Evolutionary conservation across 2,797 vertebrate genomes (phyloP).

Genomic region (Sylvia borin): DNA sequence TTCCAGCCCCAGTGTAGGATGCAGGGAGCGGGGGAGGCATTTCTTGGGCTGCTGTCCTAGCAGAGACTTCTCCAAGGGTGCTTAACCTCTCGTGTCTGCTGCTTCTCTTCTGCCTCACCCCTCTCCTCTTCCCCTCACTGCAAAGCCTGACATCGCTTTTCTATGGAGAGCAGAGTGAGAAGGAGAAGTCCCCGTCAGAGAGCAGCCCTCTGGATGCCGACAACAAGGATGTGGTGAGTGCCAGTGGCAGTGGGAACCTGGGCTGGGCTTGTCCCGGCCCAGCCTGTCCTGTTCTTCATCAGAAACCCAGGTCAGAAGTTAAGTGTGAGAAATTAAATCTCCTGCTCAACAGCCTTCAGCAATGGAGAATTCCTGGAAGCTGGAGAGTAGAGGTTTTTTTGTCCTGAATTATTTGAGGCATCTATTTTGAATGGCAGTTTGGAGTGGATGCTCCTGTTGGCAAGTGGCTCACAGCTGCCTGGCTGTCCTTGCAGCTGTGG

Average conservation of each 20-base stretch:
- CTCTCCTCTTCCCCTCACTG: background rate
- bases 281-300: background rate
- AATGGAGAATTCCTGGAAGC: background rate
- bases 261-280: background rate
- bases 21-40: accelerated
- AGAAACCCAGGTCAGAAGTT: background rate
- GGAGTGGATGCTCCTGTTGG: background rate
- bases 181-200: conserved; percentile 95
- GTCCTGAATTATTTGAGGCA: background rate
- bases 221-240: conserved; percentile 88
- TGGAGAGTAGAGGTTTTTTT: background rate
- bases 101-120: background rate
- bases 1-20: background rate
- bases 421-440: background rate
- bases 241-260: background rate
- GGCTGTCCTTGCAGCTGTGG: background rate
- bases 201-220: conserved; percentile 87
- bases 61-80: background rate
- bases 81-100: background rate
- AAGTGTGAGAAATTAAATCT: background rate
- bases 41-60: background rate
- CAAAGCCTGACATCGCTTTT: conserved; percentile 92
- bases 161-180: conserved; percentile 95
- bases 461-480: background rate
- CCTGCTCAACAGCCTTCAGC: background rate